A percentile compares a stretch with the other conserved stretches of the same genome.
These are phyloP conservation scores for Epinotia demarniana DNA, from an alignment of 2,888 invertebrate genomes.

Conservation along the genomic window DNA sequence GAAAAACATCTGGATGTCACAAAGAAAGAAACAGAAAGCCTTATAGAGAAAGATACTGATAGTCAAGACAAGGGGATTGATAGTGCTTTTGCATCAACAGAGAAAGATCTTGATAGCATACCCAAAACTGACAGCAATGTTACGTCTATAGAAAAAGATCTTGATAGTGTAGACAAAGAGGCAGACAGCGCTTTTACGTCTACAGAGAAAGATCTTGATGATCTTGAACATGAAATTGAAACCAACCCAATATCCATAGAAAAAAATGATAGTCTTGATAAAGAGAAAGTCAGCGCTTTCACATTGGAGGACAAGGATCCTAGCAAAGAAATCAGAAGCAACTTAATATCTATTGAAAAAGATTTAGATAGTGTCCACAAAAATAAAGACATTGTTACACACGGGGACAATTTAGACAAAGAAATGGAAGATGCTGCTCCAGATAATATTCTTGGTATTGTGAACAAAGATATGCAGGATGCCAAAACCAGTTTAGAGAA, in stretches of 20 bases:
- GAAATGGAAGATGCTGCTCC: not conserved
- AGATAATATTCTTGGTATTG: not conserved
- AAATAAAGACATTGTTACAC: not conserved
- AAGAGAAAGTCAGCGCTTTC: not conserved
- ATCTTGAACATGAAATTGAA: conserved; percentile 2
- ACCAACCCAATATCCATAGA: conserved; percentile 2
- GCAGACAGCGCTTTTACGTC: not conserved
- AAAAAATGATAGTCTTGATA: not conserved
- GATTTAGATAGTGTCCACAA: not conserved
- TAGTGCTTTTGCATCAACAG: not conserved
- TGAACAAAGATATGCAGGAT: not conserved
- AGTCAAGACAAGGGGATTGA: not conserved
- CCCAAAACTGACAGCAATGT: not conserved
- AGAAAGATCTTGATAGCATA: not conserved
- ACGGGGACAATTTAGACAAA: not conserved
- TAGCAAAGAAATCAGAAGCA: not conserved
- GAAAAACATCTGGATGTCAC: not conserved
- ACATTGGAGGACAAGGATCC: not conserved
- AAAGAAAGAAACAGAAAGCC: not conserved
- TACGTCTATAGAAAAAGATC: conserved; percentile 7
- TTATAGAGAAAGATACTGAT: conserved; percentile 1
- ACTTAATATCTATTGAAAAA: not conserved
- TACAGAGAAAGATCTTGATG: not conserved
- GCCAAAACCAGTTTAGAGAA: not conserved
- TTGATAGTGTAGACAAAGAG: conserved; percentile 4